Evolutionary conservation across 2,888 invertebrate genomes (phyloP).

Genomic region (Julus scandinavius): DNA sequence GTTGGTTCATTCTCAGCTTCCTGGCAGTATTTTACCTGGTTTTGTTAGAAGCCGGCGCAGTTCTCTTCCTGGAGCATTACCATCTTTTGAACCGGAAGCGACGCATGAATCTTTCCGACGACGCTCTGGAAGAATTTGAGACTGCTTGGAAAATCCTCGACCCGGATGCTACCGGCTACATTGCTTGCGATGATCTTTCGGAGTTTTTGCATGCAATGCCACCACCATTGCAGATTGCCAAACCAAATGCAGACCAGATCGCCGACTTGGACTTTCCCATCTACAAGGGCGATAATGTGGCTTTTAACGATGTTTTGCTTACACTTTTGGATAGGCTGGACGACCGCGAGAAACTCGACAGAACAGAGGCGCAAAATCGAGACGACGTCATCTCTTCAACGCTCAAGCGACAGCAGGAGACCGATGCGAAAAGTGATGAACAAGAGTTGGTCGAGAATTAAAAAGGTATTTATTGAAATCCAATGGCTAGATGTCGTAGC

Average conservation of each 20-base stretch:
- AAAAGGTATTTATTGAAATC: background rate
- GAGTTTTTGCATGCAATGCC: conserved; percentile 47
- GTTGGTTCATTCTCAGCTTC: background rate
- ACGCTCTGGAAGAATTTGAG: conserved; percentile 45
- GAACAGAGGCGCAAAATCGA: background rate
- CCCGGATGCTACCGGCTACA: conserved; percentile 44
- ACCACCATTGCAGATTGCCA: conserved; percentile 13
- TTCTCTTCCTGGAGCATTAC: conserved; percentile 52
- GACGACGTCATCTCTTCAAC: conserved; percentile 41
- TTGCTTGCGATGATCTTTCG: background rate
- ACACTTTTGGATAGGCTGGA: background rate
- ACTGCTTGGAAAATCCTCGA: conserved; percentile 46
- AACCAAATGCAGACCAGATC: conserved; percentile 24
- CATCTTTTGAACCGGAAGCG: background rate
- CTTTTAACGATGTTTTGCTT: conserved; percentile 33
- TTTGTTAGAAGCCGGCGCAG: background rate
- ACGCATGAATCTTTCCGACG: conserved; percentile 43
- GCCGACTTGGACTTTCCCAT: conserved; percentile 45
- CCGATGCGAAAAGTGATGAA: background rate
- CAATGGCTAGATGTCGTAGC: no score
- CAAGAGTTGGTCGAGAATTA: background rate
- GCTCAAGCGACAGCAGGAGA: conserved; percentile 4
- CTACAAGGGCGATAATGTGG: conserved; percentile 43
- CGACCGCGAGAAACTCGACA: background rate
- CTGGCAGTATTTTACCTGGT: conserved; percentile 35